Evolutionary conservation across 2,797 vertebrate species (phyloP), one percentile per base, ranked within the genome.

Genomic region (Knipowitschia caucasica): DNA sequence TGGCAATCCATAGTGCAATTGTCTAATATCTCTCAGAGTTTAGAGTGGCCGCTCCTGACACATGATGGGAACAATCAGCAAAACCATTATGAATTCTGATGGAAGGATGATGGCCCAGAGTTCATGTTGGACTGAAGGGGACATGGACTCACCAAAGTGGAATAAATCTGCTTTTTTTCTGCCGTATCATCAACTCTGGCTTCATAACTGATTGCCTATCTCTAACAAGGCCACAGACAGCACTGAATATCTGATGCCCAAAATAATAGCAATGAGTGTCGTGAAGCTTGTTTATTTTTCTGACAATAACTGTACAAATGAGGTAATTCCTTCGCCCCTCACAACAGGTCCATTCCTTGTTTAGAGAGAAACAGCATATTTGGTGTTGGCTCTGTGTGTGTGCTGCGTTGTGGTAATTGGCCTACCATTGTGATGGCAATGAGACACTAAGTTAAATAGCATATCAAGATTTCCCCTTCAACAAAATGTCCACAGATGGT

Each of bases 1-100:
- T 86, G 82, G 76, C 75, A 86, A 84, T 85, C 75, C 71, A 67
- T 75, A 70, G 77, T 69, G 73, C 77, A 86, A 85, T 83, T 80
- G 83, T 84, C 82, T 78, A 68, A 85, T 77, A 75, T 85, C 84
- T 71, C 69, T 84, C 77, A 72, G 60, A 71, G 81, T 84, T 75
- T 76, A 68, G 74, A 75, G 73, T 56, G 62, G 65, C 50, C 42
- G 53, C 71, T 67, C 65, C 62, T 64, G 68, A 69, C 76, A 79
- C n/a, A 75, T 78, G 75, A 82, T 79, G 65, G 63, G 58, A 58
- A 64, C 55, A 59, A 70, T 74, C 56, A 67, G 75, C 69, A 56
- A n/a, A n/a, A 38, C 34, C 78, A 53, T 73, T 71, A 75, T 75
- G 49, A 72, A 71, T 78, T 65, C 57, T 55, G 64, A 80, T 67